Conservation (phyloP, 2,888 invertebrate genomes). For the Embidobia sp. region DNA sequence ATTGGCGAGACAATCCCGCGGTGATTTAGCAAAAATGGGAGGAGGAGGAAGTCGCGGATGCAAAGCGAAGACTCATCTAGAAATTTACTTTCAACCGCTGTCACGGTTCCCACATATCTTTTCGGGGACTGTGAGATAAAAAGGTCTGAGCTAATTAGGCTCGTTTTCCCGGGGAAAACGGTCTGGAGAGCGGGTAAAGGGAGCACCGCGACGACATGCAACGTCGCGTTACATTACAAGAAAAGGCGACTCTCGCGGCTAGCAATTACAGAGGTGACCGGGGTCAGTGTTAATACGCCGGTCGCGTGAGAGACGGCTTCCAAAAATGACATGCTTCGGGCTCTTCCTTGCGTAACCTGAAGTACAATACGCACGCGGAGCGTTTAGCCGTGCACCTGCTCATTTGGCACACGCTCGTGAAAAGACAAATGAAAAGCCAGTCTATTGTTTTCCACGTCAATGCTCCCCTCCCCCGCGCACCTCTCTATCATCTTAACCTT, state of each 20-base stretch:
- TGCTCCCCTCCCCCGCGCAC: too few relatives aligned
- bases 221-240: slow-evolving; percentile 40
- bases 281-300: slow-evolving; percentile 81
- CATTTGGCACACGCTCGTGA: slow-evolving; percentile 74
- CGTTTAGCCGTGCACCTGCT: slow-evolving; percentile 66
- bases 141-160: too few relatives aligned
- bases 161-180: slow-evolving; percentile 4
- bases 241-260: slow-evolving; percentile 58
- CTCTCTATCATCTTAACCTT: too few relatives aligned
- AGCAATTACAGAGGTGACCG: slow-evolving; percentile 80
- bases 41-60: too few relatives aligned
- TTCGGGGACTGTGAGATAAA: too few relatives aligned
- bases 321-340: slow-evolving; percentile 80
- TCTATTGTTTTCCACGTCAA: too few relatives aligned
- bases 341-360: slow-evolving; percentile 62
- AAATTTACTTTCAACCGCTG: too few relatives aligned
- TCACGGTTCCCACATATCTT: too few relatives aligned
- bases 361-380: slow-evolving; percentile 62
- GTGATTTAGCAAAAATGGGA: too few relatives aligned
- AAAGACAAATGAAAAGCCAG: slow-evolving; percentile 63
- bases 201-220: slow-evolving; percentile 40
- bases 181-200: slow-evolving; percentile 14
- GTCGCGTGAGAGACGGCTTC: slow-evolving; percentile 79
- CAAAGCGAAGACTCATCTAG: too few relatives aligned
- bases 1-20: too few relatives aligned